Percentiles rank a stretch among this genome's conserved stretches.
Evolutionary conservation across 1,140 invertebrate genomes (phyloP).

Genomic region (Lerema accius): DNA sequence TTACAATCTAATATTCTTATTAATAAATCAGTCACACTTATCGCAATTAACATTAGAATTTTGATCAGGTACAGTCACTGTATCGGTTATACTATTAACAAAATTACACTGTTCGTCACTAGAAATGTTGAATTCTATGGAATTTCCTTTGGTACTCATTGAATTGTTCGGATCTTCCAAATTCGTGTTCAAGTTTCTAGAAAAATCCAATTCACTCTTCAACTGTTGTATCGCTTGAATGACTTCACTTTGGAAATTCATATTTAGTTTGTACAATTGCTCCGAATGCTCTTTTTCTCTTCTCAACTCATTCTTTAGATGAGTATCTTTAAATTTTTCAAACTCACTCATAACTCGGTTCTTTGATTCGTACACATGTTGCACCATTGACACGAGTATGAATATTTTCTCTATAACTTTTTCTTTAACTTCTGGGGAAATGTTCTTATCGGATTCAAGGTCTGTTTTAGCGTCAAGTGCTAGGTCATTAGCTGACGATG

Average conservation of each 20-base stretch:
- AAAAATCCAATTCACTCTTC: constrained; percentile 70
- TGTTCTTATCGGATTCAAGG: constrained; percentile 72
- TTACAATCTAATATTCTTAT: constrained; percentile 13
- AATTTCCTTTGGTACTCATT: constrained; percentile 48
- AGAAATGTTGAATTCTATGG: constrained; percentile 51
- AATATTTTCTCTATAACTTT: constrained; percentile 77
- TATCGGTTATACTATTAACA: constrained; percentile 32
- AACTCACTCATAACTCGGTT: constrained; percentile 72
- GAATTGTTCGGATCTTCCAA: constrained; percentile 45
- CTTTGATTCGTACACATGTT: constrained; percentile 75
- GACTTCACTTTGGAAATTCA: constrained; percentile 77
- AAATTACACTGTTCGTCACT: constrained; percentile 38
- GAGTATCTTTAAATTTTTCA: constrained; percentile 74
- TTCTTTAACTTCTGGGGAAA: constrained; percentile 72
- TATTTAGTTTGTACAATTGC: constrained; percentile 74
- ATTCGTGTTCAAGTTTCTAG: constrained; percentile 54
- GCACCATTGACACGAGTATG: constrained; percentile 72
- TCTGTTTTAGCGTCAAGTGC: constrained; percentile 75
- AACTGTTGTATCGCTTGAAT: constrained; percentile 70
- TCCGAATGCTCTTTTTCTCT: constrained; percentile 74
- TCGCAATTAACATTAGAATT: constrained; percentile 9
- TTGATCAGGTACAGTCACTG: constrained; percentile 5
- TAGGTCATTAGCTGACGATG: constrained; percentile 75
- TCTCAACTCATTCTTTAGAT: constrained; percentile 67
- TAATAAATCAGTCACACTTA: constrained; percentile 7